Evolutionary conservation across 1,140 invertebrate genomes (phyloP).

Genomic region (Maniola jurtina): DNA sequence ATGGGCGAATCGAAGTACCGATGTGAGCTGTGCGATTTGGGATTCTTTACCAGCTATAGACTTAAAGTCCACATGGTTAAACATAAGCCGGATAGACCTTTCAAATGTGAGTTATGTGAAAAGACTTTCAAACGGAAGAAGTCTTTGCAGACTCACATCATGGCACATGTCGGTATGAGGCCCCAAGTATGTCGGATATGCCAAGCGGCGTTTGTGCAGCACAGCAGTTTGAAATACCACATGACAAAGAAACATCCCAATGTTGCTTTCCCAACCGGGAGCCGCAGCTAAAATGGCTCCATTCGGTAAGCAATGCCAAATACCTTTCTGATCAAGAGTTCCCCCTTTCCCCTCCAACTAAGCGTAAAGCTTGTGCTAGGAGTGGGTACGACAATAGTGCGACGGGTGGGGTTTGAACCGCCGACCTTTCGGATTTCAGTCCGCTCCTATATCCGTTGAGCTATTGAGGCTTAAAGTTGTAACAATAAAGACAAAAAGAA

Average conservation of each 20-base stretch:
- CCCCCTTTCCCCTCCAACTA: no score
- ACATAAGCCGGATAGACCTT: conserved; percentile 72
- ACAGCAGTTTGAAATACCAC: conserved; percentile 67
- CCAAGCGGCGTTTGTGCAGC: conserved; percentile 85
- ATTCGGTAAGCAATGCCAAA: no score
- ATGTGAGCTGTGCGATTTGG: conserved; percentile 59
- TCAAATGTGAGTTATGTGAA: conserved; percentile 42
- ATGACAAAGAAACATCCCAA: conserved; percentile 39
- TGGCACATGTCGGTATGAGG: conserved; percentile 82
- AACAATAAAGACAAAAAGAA: no score
- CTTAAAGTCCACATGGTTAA: conserved; percentile 75
- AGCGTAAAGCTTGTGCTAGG: no score
- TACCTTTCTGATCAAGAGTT: no score
- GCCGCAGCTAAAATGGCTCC: no score
- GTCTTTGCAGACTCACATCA: conserved; percentile 47
- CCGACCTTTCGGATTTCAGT: no score
- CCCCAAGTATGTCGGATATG: conserved; percentile 87
- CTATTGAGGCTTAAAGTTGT: no score
- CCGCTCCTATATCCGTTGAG: no score
- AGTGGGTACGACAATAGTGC: no score
- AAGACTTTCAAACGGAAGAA: conserved; percentile 63
- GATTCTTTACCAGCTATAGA: conserved; percentile 53
- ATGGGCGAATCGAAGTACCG: conserved; percentile 53
- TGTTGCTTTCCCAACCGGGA: neutral
- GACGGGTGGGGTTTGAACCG: no score